Conservation (phyloP, 2,888 invertebrate genomes). For the Ormyrus pomaceus region DNA sequence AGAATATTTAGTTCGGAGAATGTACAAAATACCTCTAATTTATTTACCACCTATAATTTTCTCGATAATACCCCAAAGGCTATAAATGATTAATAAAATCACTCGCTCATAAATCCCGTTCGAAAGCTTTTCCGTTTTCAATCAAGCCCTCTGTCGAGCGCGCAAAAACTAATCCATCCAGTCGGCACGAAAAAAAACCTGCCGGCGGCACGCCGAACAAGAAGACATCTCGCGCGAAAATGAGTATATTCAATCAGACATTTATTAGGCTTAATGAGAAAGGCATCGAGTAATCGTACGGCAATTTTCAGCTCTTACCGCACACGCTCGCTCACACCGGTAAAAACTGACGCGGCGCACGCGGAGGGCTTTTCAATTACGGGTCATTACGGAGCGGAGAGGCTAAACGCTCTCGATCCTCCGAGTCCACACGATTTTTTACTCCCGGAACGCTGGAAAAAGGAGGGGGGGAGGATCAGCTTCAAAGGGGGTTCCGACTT, state of each 20-base stretch:
- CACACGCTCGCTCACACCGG: neutral
- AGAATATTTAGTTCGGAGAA: too few species aligned
- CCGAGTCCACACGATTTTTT: slow-evolving; percentile 65
- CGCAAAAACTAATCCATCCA: slow-evolving; percentile 21
- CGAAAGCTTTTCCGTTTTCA: neutral
- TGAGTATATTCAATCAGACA: slow-evolving; percentile 44
- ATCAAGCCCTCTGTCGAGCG: neutral
- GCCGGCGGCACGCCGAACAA: neutral
- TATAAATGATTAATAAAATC: neutral
- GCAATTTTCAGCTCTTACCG: slow-evolving; percentile 46
- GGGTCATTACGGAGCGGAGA: slow-evolving; percentile 65
- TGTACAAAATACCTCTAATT: too few species aligned
- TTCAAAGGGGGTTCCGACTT: slow-evolving; percentile 34
- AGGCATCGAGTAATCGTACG: slow-evolving; percentile 23
- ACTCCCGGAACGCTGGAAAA: slow-evolving; percentile 47
- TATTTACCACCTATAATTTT: too few species aligned
- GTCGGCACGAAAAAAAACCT: neutral
- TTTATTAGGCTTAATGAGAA: slow-evolving; percentile 54
- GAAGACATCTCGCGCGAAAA: slow-evolving; percentile 41
- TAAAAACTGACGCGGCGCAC: slow-evolving; percentile 54
- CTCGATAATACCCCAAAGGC: too few species aligned
- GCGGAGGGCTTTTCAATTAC: slow-evolving; percentile 67
- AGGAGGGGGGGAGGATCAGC: neutral
- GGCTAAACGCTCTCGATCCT: slow-evolving; percentile 65
- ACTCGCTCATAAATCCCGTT: slow-evolving; percentile 3